phyloP scores from a whole-genome alignment of 1,140 invertebrate species.

The Drosophila saltans region DNA sequence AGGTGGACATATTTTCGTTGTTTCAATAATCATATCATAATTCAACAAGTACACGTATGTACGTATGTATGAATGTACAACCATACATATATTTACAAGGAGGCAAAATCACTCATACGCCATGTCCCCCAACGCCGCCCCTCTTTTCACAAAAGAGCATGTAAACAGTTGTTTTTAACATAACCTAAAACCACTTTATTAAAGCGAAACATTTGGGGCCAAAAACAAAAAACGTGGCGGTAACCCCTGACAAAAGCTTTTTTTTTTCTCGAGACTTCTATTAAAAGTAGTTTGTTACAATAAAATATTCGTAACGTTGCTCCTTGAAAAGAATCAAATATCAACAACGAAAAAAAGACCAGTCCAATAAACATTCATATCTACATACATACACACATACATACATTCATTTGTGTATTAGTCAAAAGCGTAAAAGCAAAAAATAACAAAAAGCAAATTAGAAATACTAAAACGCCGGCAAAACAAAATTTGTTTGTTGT shows the following conservation, averaged over 20 bases:
- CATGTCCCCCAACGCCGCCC: background rate
- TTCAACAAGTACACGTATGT: too few relatives aligned
- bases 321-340: background rate
- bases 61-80: too few relatives aligned
- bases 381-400: background rate
- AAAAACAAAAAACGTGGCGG: too few relatives aligned
- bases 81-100: too few relatives aligned
- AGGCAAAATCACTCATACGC: background rate
- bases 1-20: background rate
- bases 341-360: constrained; percentile 4
- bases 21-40: background rate
- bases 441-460: constrained; percentile 10
- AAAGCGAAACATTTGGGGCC: too few relatives aligned
- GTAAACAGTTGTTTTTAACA: too few relatives aligned
- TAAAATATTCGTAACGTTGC: too few relatives aligned
- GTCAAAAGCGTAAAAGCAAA: background rate
- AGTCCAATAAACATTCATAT: background rate
- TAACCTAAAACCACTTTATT: too few relatives aligned
- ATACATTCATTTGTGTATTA: background rate
- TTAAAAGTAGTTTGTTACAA: too few relatives aligned
- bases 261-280: too few relatives aligned
- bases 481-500: constrained; percentile 3
- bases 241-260: too few relatives aligned
- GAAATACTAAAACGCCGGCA: constrained; percentile 6
- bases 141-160: too few relatives aligned